Conservation (phyloP, 2,888 invertebrate species). For the Pseudococcus viburni region DNA sequence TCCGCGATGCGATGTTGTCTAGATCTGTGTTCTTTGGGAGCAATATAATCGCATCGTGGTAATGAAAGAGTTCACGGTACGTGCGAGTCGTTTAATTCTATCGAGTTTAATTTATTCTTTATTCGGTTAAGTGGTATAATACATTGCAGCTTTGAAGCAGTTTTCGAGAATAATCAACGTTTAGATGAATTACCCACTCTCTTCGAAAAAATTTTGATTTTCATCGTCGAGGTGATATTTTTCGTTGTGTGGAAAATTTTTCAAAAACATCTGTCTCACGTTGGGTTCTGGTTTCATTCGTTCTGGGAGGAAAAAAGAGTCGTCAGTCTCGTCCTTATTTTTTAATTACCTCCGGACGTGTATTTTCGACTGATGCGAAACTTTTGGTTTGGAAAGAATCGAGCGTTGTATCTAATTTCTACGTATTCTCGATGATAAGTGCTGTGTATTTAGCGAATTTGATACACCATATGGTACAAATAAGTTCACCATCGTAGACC, state of each 20-base stretch:
- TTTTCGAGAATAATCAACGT: not conserved
- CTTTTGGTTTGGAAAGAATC: not conserved
- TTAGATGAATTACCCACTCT: not conserved
- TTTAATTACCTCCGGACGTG: not conserved
- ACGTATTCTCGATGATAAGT: constrained; percentile 36
- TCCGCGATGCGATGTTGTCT: constrained; percentile 12
- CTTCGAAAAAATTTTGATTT: not conserved
- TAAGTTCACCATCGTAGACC: constrained; percentile 34
- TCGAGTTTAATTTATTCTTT: constrained; percentile 3
- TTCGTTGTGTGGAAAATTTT: not conserved
- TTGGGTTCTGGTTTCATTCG: not conserved
- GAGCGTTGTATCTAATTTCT: not conserved
- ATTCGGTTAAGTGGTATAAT: not conserved
- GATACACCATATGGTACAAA: constrained; percentile 49
- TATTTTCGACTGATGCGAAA: not conserved
- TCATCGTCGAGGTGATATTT: not conserved
- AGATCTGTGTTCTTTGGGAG: not conserved
- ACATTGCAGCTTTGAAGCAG: not conserved
- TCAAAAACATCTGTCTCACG: constrained; percentile 12
- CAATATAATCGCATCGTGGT: not conserved
- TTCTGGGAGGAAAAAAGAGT: not conserved
- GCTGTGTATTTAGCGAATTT: constrained; percentile 48
- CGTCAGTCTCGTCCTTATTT: not conserved
- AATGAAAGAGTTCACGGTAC: constrained; percentile 29
- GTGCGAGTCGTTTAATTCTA: not conserved